A percentile compares a stretch with the other conserved stretches of the same genome.
Conservation (phyloP, 1,140 invertebrate species). For the Octopus bimaculoides region DNA sequence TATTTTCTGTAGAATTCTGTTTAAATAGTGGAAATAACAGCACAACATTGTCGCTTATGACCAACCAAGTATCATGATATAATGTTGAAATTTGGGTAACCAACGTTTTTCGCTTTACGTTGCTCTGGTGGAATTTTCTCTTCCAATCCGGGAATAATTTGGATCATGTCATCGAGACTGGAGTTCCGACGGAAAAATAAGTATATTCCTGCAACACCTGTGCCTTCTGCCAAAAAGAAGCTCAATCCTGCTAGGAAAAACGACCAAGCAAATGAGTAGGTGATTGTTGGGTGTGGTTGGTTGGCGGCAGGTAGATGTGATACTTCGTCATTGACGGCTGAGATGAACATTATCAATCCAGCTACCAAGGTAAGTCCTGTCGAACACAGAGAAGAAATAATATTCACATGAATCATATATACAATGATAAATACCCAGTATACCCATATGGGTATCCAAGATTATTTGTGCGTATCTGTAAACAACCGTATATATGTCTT, state of each 20-base stretch:
- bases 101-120: not conserved
- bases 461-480: not conserved
- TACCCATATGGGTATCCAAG: not conserved
- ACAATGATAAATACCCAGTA: not conserved
- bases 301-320: not conserved
- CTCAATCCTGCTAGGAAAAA: not conserved
- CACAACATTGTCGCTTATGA: no score
- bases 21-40: no score
- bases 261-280: not conserved
- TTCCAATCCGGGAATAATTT: not conserved
- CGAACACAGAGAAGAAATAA: not conserved
- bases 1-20: no score
- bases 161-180: conserved; percentile 10
- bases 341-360: conserved; percentile 29
- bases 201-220: not conserved
- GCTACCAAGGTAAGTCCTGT: not conserved
- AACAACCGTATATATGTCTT: not conserved
- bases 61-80: not conserved
- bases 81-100: conserved; percentile 3
- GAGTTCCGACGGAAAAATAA: not conserved
- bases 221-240: not conserved
- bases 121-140: not conserved
- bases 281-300: not conserved
- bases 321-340: conserved; percentile 29
- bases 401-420: not conserved